Base-by-base conservation (phyloP, 2,888 invertebrate genomes). In the Stomorhina lunata region DNA sequence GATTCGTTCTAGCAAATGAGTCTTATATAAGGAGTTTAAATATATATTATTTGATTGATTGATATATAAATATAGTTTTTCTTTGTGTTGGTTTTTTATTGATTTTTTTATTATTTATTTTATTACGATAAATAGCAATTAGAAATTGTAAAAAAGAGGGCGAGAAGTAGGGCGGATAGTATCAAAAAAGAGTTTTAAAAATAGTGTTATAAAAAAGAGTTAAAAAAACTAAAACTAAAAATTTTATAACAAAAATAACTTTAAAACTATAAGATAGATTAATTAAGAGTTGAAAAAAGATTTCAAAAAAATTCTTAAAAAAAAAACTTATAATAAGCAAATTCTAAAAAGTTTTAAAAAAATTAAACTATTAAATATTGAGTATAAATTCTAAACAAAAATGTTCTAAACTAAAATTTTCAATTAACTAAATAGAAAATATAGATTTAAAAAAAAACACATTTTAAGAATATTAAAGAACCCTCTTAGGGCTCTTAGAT, bases 1-100 rank as follows among this genome's bases (percentile, higher is more conserved):
- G 34, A 59, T 63, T 55, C 20, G n/a, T 48, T 61, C 63, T 72
- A 20, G 45, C 80, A 73, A 57, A 69, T 73, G 55, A 59, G 66
- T 69, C 72, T 72, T 50, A 69, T 75, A 59, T 72, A 32, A 66
- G 63, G 50, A 22, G 32, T 57, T 43, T 79, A 83, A 63, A 80
- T 50, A 65, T 61, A 40, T 45, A 53, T 17, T 29, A n/a, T n/a
- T n/a, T n/a, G n/a, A n/a, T n/a, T n/a, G n/a, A n/a, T 65, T 68
- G 57, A 77, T 61, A 72, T 78, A n/a, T n/a, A n/a, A 84, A 71
- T 61, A 57, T 84, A 86, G 86, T 86, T 87, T 86, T 87, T 87
- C 87, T 86, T 87, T 87, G 86, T 86, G 86, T 87, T 85, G 34
- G 15, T n/a, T 72, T 59, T 1, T 69, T 43, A 37, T 22, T 55